Evolutionary conservation across 2,888 invertebrate genomes (phyloP), one percentile per base, ranked within the genome.

Genomic region (Drosophila emarginata): DNA sequence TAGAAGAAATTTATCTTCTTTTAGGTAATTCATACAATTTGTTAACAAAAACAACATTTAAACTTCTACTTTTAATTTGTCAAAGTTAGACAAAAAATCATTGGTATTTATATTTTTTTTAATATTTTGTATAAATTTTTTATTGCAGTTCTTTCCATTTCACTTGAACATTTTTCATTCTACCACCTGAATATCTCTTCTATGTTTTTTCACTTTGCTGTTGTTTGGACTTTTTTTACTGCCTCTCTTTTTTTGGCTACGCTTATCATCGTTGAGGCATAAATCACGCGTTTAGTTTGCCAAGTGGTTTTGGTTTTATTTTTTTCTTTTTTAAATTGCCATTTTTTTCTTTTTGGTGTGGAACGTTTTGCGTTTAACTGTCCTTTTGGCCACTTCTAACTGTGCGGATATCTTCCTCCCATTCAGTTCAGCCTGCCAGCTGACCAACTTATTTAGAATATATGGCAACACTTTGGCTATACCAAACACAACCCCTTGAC

Each of bases 381-480:
- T 80, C 78, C 73, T 67, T 83, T 73, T 67, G 77, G 75, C 77
- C 76, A 75, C 78, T 83, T 80, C 64, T 60, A 69, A 45, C 40
- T 45, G 45, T 65, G 67, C 58, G 75, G 40, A 53, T 36, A 21
- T 15, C 56, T 28, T 39, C 37, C 32, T 50, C 53, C 59, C 57
- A n/a, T 37, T 39, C 50, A 26, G 50, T 59, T 62, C 58, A 58
- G 54, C 14, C 73, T 68, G 64, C 72, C 67, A 72, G 79, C 76
- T 60, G 70, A 75, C 82, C 83, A 78, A 84, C 83, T 88, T 88
- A 84, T 85, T 85, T 85, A 85, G 84, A 85, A 85, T 88, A 85
- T 88, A 85, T 88, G 88, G 84, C 84, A 85, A 85, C 88, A 87
- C 89, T 85, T 86, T 87, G 84, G 87, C 87, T 84, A 76, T 87